Percentiles rank a stretch among this genome's conserved stretches.
These are phyloP conservation scores for Malacoraja senta DNA, from an alignment of 2,797 vertebrate species.

Conservation along the genomic window DNA sequence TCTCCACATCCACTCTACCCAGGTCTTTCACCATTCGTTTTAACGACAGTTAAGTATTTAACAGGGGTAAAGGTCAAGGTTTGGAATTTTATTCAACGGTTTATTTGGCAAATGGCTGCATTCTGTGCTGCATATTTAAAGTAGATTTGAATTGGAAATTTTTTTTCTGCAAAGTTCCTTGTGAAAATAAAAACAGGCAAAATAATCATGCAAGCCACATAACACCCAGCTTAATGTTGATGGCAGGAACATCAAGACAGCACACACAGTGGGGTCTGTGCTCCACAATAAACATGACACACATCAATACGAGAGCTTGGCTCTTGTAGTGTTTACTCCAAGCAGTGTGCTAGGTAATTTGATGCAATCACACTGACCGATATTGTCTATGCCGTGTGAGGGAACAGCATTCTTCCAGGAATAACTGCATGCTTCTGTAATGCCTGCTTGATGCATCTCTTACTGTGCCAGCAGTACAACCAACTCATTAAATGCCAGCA, in stretches of 20 bases:
- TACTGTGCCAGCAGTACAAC: neutral
- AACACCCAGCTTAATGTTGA: neutral
- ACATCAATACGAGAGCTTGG: slow-evolving; percentile 1
- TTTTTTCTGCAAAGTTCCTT: neutral
- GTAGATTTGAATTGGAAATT: neutral
- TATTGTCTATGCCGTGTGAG: neutral
- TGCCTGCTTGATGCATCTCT: neutral
- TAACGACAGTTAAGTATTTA: neutral
- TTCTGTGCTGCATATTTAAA: neutral
- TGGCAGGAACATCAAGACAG: neutral
- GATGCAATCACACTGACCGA: neutral
- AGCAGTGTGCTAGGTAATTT: neutral
- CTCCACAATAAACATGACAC: slow-evolving; percentile 1
- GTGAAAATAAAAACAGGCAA: neutral
- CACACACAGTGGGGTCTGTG: neutral
- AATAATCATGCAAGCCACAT: neutral
- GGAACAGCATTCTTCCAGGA: slow-evolving; percentile 13
- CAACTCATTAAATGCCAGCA: neutral
- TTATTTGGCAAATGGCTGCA: neutral
- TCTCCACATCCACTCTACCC: no score
- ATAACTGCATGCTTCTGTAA: neutral
- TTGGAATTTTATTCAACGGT: neutral
- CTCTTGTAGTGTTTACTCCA: slow-evolving; percentile 7
- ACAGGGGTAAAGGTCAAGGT: neutral
- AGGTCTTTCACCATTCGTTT: neutral